These are phyloP conservation scores for Eriocheir sinensis DNA, from an alignment of 1,140 invertebrate species.

Conservation along the genomic window DNA sequence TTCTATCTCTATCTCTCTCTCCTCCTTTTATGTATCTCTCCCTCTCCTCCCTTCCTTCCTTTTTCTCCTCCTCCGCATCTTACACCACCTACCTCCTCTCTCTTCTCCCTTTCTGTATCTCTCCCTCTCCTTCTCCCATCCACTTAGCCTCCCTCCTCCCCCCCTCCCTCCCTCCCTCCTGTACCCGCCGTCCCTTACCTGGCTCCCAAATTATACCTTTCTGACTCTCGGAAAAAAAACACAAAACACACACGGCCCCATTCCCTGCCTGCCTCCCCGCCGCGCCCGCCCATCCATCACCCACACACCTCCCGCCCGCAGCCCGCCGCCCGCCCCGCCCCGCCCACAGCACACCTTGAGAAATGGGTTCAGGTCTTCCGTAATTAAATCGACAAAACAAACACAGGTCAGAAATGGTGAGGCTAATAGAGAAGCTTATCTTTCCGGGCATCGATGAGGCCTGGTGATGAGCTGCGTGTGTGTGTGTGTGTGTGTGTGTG, in stretches of 20 bases:
- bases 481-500: slow-evolving; percentile 71
- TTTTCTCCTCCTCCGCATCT: background rate
- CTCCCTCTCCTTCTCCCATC: background rate
- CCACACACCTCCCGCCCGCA: background rate
- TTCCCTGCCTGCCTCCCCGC: background rate
- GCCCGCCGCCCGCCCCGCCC: slow-evolving; percentile 56
- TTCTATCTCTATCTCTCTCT: background rate
- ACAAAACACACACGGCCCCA: background rate
- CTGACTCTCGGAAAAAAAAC: slow-evolving; percentile 32
- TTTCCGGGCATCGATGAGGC: slow-evolving; percentile 55
- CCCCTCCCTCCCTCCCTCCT: background rate
- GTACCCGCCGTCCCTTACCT: background rate
- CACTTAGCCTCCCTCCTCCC: background rate
- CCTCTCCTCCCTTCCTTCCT: background rate
- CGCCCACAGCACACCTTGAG: slow-evolving; percentile 60
- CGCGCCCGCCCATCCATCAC: background rate
- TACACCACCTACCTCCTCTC: no score
- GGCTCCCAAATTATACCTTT: slow-evolving; percentile 36
- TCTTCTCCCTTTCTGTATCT: background rate
- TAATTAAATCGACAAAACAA: slow-evolving; percentile 75
- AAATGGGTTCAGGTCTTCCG: slow-evolving; percentile 61
- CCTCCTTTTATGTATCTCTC: background rate
- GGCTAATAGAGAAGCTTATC: slow-evolving; percentile 68
- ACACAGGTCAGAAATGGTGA: slow-evolving; percentile 61
- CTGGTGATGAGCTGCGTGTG: slow-evolving; percentile 54